Evolutionary conservation across 2,888 invertebrate species (phyloP).

Genomic region (Xylota sylvarum): DNA sequence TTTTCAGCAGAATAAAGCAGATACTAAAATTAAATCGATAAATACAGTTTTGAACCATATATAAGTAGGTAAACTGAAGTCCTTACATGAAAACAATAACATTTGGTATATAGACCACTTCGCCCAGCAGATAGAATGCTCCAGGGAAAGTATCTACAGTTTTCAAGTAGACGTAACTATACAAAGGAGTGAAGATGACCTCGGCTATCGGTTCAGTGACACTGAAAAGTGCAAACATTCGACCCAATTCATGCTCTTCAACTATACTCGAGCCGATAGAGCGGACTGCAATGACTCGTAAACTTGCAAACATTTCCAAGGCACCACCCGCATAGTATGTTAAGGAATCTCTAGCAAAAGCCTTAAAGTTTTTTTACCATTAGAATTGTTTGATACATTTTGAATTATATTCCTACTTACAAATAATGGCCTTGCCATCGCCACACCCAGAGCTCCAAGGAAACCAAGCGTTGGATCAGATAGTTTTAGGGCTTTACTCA

Average conservation of each 20-base stretch:
- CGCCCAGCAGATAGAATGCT: neutral
- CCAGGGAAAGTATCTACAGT: neutral
- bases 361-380: constrained; percentile 79
- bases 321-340: constrained; percentile 82
- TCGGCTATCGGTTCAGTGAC: constrained; percentile 83
- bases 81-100: neutral
- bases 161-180: neutral
- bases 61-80: too few species aligned
- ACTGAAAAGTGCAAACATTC: constrained; percentile 82
- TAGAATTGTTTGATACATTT: neutral
- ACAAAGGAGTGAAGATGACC: constrained; percentile 83
- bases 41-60: too few species aligned
- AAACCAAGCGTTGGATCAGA: constrained; percentile 83
- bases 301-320: constrained; percentile 83
- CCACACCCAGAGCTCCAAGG: constrained; percentile 81
- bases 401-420: constrained; percentile 79
- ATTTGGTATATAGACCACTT: neutral
- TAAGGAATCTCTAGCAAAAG: constrained; percentile 81
- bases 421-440: constrained; percentile 82
- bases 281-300: constrained; percentile 84
- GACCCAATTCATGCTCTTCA: constrained; percentile 83
- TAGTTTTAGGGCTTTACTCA: constrained; percentile 83
- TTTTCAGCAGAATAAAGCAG: neutral
- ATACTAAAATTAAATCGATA: too few species aligned
- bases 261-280: constrained; percentile 83